Evolutionary conservation across 37 sponge, comb jelly and placozoan genomes (phyloP).

Genomic region (Tethya wilhelma): DNA sequence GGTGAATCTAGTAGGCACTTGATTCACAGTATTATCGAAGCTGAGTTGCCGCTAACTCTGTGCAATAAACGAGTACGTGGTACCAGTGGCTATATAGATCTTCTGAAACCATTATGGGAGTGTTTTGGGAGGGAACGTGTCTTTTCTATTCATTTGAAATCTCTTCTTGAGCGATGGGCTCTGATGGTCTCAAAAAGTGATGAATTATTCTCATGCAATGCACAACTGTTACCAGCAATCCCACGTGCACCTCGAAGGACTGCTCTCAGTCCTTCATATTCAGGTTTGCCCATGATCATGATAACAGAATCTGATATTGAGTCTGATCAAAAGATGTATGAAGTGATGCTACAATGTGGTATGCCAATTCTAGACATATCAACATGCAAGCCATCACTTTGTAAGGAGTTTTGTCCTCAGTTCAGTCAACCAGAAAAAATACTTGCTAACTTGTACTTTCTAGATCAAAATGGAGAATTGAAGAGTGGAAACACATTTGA

Average conservation of each 20-base stretch:
- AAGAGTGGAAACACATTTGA: neutral
- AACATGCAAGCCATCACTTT: neutral
- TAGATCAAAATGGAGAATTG: neutral
- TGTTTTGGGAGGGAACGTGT: neutral
- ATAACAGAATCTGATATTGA: too few relatives aligned
- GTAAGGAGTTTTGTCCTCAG: neutral
- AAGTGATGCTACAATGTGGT: neutral
- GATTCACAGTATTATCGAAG: neutral
- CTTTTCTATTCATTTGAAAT: neutral
- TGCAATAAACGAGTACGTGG: neutral
- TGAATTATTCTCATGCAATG: neutral
- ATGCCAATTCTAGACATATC: conserved; percentile 10
- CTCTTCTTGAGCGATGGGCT: neutral
- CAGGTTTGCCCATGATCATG: too few relatives aligned
- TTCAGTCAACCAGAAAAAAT: neutral
- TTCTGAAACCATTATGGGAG: conserved; percentile 5
- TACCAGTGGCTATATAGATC: neutral
- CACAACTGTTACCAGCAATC: conserved; percentile 1
- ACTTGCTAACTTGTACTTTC: neutral
- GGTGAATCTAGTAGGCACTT: neutral
- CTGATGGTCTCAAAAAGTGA: neutral
- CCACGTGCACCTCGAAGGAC: neutral
- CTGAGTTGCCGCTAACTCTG: neutral
- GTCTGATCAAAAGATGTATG: neutral
- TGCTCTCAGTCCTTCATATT: too few relatives aligned